Base-by-base conservation (phyloP, 2,797 vertebrate genomes). In the Lithobates sylvaticus region DNA sequence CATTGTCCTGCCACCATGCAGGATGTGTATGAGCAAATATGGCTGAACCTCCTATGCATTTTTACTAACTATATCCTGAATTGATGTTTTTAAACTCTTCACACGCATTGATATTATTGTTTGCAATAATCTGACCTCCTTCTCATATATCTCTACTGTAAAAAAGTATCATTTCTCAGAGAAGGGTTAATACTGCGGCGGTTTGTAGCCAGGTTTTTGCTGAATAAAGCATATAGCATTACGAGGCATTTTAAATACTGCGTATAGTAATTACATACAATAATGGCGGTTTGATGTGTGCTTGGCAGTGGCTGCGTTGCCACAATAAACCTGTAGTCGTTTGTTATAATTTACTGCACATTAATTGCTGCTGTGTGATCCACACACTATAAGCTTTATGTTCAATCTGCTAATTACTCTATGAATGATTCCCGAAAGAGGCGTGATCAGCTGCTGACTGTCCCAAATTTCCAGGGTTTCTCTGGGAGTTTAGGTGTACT, bases 311-410 rank as follows among this genome's bases (percentile, higher is more conserved):
- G 76, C 39, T 77, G 58, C 65, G 70, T 86, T 39, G 74, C 73
- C 79, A 82, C 79, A 70, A 69, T 86, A 82, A 86, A 86, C 78
- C 74, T 76, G 72, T 82, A 81, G 75, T 81, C 61, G 78, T 86
- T 86, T 76, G 42, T 74, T 67, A 47, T 67, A 77, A 71, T 77
- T 81, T 82, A 77, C 50, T 81, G 79, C 85, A 44, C 75, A 77
- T 81, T 82, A 86, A 75, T 77, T 82, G 68, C 36, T 44, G 16
- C 32, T 61, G 73, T 76, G 73, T n/a, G 79, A 86, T 80, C 58
- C 68, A 39, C 39, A 36, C 44, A 67, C 76, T 61, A 27, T 61
- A 23, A 65, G 39, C 26, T 76, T 70, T 84, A 77, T 78, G 39
- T 78, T 84, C 34, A 70, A 27, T 50, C 47, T 12, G 69, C 76